These are phyloP conservation scores for Sebastes trivittatus DNA, from an alignment of 2,797 vertebrate species.

Conservation along the genomic window DNA sequence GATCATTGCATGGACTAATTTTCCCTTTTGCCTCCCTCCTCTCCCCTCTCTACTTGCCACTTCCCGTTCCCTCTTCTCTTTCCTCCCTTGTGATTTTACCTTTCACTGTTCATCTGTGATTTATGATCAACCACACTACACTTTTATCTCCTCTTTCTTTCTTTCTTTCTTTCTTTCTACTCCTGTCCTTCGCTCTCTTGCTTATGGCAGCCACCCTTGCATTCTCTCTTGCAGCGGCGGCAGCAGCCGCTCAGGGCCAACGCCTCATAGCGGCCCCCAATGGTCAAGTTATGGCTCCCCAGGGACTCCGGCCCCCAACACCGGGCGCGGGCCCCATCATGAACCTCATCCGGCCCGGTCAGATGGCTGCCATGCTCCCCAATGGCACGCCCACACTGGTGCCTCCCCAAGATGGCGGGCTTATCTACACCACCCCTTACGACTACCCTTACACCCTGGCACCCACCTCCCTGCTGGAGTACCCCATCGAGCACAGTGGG, in stretches of 20 bases:
- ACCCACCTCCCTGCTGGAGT: constrained; percentile 88
- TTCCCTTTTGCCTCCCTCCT: constrained; percentile 74
- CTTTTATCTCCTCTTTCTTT: constrained; percentile 49
- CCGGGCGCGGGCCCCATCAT: constrained; percentile 83
- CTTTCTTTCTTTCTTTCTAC: constrained; percentile 40
- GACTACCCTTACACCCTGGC: constrained; percentile 88
- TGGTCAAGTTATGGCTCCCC: constrained; percentile 82
- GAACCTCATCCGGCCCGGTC: constrained; percentile 86
- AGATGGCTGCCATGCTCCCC: constrained; percentile 86
- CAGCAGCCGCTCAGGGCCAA: constrained; percentile 84
- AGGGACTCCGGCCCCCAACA: constrained; percentile 79
- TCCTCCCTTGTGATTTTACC: constrained; percentile 62
- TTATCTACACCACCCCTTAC: constrained; percentile 87
- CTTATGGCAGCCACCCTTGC: constrained; percentile 88
- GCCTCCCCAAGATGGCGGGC: constrained; percentile 84
- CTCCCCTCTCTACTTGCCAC: constrained; percentile 49
- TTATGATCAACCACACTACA: constrained; percentile 61
- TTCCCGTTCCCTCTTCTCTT: constrained; percentile 40
- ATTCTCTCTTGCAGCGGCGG: constrained; percentile 89
- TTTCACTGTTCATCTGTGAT: constrained; percentile 71
- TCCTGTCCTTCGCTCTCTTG: constrained; percentile 74
- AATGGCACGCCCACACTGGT: constrained; percentile 86
- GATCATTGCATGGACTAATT: constrained; percentile 91
- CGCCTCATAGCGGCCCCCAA: constrained; percentile 82
- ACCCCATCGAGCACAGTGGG: constrained; percentile 87